These are phyloP conservation scores for Enteromius radiatus DNA, from an alignment of 2,797 vertebrate species.

Conservation along the genomic window DNA sequence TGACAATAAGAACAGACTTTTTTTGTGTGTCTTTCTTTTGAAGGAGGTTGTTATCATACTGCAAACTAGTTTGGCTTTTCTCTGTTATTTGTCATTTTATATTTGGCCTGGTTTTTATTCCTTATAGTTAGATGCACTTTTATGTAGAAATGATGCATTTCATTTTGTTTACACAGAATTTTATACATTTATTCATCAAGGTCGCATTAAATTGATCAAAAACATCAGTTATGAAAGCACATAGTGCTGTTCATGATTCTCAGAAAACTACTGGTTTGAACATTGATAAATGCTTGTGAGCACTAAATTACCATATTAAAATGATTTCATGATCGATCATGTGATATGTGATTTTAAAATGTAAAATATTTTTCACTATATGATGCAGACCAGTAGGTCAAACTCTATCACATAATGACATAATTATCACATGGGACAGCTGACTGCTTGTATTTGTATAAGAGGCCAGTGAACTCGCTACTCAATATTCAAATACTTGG, in stretches of 20 bases:
- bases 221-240: background rate
- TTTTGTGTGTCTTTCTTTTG: background rate
- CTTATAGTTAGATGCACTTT: background rate
- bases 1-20: constrained; percentile 5
- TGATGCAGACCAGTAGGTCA: background rate
- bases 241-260: background rate
- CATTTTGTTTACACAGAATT: background rate
- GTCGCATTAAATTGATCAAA: background rate
- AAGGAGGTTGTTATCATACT: background rate
- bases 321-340: background rate
- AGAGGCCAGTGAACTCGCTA: background rate
- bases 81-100: background rate
- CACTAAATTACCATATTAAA: background rate
- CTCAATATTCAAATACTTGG: background rate
- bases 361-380: background rate
- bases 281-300: background rate
- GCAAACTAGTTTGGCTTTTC: background rate
- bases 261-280: background rate
- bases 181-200: background rate
- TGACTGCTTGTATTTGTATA: background rate
- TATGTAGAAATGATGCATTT: background rate
- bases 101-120: background rate
- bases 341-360: background rate
- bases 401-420: background rate
- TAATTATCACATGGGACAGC: background rate